phyloP scores from a whole-genome alignment of 2,888 invertebrate species.

The Polyommatus icarus region DNA sequence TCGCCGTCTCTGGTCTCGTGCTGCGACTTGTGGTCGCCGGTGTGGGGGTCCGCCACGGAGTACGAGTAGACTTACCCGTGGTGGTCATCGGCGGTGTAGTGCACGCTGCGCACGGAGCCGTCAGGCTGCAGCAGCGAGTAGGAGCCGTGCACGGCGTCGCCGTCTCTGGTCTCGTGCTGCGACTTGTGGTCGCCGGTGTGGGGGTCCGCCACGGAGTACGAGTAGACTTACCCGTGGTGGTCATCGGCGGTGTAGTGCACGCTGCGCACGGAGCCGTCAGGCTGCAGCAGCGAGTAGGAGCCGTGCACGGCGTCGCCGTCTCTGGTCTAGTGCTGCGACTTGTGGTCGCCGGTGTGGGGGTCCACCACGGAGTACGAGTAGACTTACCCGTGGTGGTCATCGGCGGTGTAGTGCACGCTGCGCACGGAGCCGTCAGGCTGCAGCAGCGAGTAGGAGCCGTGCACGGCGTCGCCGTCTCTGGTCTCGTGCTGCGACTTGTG shows the following conservation, averaged over 20 bases:
- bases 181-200: slow-evolving; percentile 81
- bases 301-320: slow-evolving; percentile 81
- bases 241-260: slow-evolving; percentile 61
- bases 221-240: too few species aligned
- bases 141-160: slow-evolving; percentile 80
- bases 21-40: slow-evolving; percentile 80
- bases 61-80: slow-evolving; percentile 74
- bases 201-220: slow-evolving; percentile 76
- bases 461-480: slow-evolving; percentile 77
- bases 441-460: slow-evolving; percentile 80
- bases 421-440: slow-evolving; percentile 76
- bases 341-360: slow-evolving; percentile 80
- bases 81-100: slow-evolving; percentile 43
- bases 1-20: slow-evolving; percentile 77
- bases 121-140: slow-evolving; percentile 79
- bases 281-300: slow-evolving; percentile 78
- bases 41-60: slow-evolving; percentile 78
- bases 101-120: slow-evolving; percentile 71
- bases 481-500: slow-evolving; percentile 78
- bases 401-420: slow-evolving; percentile 68
- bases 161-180: slow-evolving; percentile 75
- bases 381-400: not conserved
- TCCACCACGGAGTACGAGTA: slow-evolving; percentile 79
- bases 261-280: slow-evolving; percentile 74
- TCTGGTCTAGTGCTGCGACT: slow-evolving; percentile 75